Percentiles rank a stretch among this genome's conserved stretches.
Conservation (phyloP, 1,140 invertebrate genomes). For the Lasioglossum albipes region DNA sequence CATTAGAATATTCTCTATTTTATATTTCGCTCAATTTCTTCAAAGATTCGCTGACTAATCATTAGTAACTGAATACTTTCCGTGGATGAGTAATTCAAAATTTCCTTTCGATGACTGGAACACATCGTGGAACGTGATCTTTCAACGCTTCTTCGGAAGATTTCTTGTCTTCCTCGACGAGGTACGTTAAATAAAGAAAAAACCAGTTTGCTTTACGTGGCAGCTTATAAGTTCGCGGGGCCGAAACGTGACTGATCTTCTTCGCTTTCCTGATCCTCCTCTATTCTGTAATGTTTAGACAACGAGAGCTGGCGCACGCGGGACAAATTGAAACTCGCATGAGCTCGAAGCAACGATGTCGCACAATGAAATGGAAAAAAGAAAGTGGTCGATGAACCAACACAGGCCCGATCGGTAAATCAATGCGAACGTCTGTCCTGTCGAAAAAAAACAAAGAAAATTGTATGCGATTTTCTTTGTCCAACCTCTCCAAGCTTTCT, state of each 20-base stretch:
- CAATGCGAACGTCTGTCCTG: slow-evolving; percentile 12
- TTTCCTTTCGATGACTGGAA: not conserved
- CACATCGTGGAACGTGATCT: not conserved
- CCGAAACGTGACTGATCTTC: slow-evolving; percentile 30
- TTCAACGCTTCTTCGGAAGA: not conserved
- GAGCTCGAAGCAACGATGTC: slow-evolving; percentile 10
- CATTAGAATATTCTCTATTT: too few relatives aligned
- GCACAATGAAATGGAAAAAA: not conserved
- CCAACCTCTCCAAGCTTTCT: not conserved
- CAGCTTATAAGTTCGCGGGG: slow-evolving; percentile 1
- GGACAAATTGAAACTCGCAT: slow-evolving; percentile 35
- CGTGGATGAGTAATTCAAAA: accelerated
- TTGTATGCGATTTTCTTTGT: slow-evolving; percentile 15
- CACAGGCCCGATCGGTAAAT: slow-evolving; percentile 29
- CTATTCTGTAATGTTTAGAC: slow-evolving; percentile 25
- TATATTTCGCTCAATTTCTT: too few relatives aligned
- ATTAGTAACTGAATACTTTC: not conserved
- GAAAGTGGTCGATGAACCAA: slow-evolving; percentile 10
- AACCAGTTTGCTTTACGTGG: not conserved
- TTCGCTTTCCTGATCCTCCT: not conserved
- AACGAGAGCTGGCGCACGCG: slow-evolving; percentile 23
- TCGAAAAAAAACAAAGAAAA: slow-evolving; percentile 17
- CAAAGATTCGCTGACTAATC: too few relatives aligned
- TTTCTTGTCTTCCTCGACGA: not conserved
- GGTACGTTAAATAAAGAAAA: not conserved